Base-by-base conservation (phyloP, 92 coral and sea anemone genomes). In the Phenganax marumi region DNA sequence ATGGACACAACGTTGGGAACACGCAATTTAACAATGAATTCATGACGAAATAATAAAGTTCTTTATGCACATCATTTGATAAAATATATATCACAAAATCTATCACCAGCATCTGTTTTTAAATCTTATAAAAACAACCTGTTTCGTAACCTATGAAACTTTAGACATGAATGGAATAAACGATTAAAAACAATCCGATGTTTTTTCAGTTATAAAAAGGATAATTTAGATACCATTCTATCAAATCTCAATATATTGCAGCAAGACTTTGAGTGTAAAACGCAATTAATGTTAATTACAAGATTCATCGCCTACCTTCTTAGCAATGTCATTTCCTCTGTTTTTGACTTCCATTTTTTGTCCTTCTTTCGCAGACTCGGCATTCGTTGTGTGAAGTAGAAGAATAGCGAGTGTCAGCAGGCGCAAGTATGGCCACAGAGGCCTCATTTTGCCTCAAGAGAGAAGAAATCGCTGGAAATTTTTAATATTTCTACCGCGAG, bases 241-340 rank as follows among this genome's bases (percentile, higher is more conserved):
- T n/a, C n/a, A n/a, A n/a, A n/a, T 33, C 43, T 33, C 43, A 33
- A 33, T 33, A 33, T 33, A 33, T 33, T 33, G 43, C 5, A 33
- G 43, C 43, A 33, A 33, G 5, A 5, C 43, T 33, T 33, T 33
- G 43, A 33, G 43, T 33, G 43, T 33, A 33, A 56, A 56, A 19
- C 16, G 10, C 70, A 63, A 63, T 63, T 18, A 63, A 14, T 33
- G 43, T 33, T 33, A 0, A 33, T 33, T 33, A 33, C 43, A 33
- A 33, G 43, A 1, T 33, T 33, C 3, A 33, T 33, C 43, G 43
- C 12, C n/a, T 78, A 78, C 83, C 83, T 78, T 78, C 22, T 78
- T 78, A 16, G 58, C 83, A 39, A 78, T 78, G 69, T 78, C 83
- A 43, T 78, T 46, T 14, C 83, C 83, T 19, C 83, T 72, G 60